Conservation (phyloP, 2,113 vertebrate genomes). For the Colistium nudipinnis region DNA sequence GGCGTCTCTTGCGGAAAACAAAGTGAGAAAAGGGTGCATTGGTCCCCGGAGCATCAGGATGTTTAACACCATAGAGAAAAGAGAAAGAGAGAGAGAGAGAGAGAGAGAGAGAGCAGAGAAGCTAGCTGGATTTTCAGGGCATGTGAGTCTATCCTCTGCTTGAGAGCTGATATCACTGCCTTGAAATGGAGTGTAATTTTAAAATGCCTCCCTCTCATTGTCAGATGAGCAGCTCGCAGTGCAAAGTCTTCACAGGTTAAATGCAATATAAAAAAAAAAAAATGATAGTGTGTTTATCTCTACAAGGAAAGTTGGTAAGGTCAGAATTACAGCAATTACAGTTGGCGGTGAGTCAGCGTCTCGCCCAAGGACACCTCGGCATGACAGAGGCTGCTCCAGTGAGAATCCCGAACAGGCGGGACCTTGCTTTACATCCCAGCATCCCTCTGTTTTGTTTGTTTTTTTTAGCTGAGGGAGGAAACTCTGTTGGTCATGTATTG, state of each 20-base stretch:
- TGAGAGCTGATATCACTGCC: slow-evolving; percentile 34
- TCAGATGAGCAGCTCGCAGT: not conserved
- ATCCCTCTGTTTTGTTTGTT: slow-evolving; percentile 6
- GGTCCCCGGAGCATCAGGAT: slow-evolving; percentile 24
- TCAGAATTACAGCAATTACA: slow-evolving; percentile 37
- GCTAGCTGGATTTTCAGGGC: slow-evolving; percentile 48
- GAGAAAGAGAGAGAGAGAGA: slow-evolving; percentile 40
- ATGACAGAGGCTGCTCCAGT: slow-evolving; percentile 41
- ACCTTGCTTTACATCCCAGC: slow-evolving; percentile 51
- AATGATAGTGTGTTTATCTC: slow-evolving; percentile 31
- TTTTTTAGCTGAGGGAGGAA: slow-evolving; percentile 33
- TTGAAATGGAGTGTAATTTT: slow-evolving; percentile 46
- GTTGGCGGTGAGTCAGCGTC: slow-evolving; percentile 44
- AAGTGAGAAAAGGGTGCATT: slow-evolving; percentile 16
- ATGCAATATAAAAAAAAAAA: slow-evolving; percentile 20
- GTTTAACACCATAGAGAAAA: slow-evolving; percentile 41
- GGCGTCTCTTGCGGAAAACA: slow-evolving; percentile 18
- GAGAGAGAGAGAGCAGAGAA: slow-evolving; percentile 34
- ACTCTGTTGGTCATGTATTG: slow-evolving; percentile 62
- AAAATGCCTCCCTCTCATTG: slow-evolving; percentile 9
- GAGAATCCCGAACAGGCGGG: slow-evolving; percentile 14
- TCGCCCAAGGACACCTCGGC: slow-evolving; percentile 52
- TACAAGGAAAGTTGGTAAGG: slow-evolving; percentile 15
- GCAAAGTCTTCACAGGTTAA: not conserved
- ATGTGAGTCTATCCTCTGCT: slow-evolving; percentile 52